Percentiles rank a stretch among this genome's conserved stretches.
Evolutionary conservation across 2,113 vertebrate species (phyloP).

Genomic region (Perca flavescens): DNA sequence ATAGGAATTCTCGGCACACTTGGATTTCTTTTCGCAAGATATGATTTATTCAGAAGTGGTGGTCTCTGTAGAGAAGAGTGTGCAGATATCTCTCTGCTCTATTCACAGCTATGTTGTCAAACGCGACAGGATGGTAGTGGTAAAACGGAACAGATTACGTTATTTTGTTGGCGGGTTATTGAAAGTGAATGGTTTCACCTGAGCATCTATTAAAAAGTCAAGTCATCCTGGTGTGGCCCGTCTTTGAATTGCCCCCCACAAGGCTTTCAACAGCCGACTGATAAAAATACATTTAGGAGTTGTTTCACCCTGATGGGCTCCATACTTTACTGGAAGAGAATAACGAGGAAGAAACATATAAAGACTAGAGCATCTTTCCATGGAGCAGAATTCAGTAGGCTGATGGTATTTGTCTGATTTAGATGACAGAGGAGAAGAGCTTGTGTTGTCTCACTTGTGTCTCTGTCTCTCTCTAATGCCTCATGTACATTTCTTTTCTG

Average conservation of each 20-base stretch:
- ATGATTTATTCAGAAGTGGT: constrained; percentile 36
- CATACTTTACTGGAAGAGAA: no score
- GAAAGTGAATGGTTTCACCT: not conserved
- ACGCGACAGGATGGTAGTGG: not conserved
- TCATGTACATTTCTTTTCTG: no score
- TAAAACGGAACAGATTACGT: not conserved
- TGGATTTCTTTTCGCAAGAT: not conserved
- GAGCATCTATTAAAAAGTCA: not conserved
- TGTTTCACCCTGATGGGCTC: not conserved
- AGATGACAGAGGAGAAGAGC: no score
- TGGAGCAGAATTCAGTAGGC: no score
- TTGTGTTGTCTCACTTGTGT: no score
- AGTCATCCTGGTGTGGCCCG: not conserved
- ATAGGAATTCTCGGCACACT: not conserved
- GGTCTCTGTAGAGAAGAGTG: constrained; percentile 1
- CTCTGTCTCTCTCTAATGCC: no score
- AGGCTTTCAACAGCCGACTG: not conserved
- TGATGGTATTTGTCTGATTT: no score
- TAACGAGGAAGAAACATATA: no score
- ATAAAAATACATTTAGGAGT: constrained; percentile 9
- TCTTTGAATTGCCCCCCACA: not conserved
- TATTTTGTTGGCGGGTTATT: not conserved
- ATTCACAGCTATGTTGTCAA: not conserved
- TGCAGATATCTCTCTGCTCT: constrained; percentile 23
- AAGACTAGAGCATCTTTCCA: no score